These are phyloP conservation scores for Mythimna vitellina DNA, from an alignment of 2,888 invertebrate genomes.

Conservation along the genomic window DNA sequence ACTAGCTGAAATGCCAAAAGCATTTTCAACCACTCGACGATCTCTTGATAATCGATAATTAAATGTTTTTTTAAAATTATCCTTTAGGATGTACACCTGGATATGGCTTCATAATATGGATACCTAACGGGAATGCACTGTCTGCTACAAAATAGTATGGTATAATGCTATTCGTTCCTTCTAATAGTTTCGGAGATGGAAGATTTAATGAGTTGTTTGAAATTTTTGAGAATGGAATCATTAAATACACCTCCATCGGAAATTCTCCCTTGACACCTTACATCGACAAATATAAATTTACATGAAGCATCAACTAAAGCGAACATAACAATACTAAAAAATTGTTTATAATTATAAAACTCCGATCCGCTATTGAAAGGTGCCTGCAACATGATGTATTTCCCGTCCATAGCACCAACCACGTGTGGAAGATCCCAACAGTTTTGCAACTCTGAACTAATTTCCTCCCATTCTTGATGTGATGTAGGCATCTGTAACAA, in stretches of 20 bases:
- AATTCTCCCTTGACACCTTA: constrained; percentile 61
- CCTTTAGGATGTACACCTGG: constrained; percentile 29
- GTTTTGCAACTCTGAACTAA: constrained; percentile 32
- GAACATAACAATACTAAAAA: constrained; percentile 57
- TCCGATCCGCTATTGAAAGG: constrained; percentile 60
- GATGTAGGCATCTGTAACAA: constrained; percentile 38
- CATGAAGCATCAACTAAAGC: constrained; percentile 57
- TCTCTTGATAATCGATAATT: constrained; percentile 46
- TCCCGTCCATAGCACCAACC: constrained; percentile 59
- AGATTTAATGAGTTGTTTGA: constrained; percentile 30
- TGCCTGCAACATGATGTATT: constrained; percentile 60
- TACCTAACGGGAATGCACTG: constrained; percentile 43
- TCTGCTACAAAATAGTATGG: constrained; percentile 48
- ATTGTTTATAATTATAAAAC: constrained; percentile 68
- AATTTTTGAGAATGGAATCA: constrained; percentile 12
- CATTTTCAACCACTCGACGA: constrained; percentile 38
- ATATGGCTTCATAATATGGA: constrained; percentile 48
- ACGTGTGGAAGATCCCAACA: constrained; percentile 53
- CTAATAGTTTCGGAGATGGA: constrained; percentile 38
- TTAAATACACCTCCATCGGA: constrained; percentile 62
- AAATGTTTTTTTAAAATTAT: constrained; percentile 30
- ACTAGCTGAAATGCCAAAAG: constrained; percentile 44
- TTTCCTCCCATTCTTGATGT: constrained; percentile 34
- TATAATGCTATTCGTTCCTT: constrained; percentile 37
- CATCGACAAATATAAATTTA: constrained; percentile 3